Evolutionary conservation across 2,797 vertebrate genomes (phyloP).

Genomic region (Hipposideros larvatus): DNA sequence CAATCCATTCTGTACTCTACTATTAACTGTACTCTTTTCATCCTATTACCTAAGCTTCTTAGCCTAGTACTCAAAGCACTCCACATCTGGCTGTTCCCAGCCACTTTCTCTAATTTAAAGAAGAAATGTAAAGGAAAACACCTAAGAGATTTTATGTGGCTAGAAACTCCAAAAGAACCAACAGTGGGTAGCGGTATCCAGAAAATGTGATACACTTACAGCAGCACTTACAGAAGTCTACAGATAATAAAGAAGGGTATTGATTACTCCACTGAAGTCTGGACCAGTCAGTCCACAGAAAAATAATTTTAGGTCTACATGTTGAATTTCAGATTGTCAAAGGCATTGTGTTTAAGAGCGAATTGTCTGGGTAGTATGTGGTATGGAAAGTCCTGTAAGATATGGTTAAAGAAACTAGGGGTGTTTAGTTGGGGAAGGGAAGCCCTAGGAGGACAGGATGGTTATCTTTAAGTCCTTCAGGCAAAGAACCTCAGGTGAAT

Average conservation of each 20-base stretch:
- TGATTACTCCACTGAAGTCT: neutral
- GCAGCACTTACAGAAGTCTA: neutral
- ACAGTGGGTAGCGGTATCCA: neutral
- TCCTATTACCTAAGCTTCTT: slow-evolving; percentile 6
- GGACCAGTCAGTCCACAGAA: neutral
- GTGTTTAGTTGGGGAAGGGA: neutral
- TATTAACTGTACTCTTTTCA: slow-evolving; percentile 27
- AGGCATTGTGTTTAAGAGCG: slow-evolving; percentile 31
- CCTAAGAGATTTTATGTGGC: slow-evolving; percentile 7
- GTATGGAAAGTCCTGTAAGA: neutral
- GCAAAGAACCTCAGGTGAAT: neutral
- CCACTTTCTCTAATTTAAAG: slow-evolving; percentile 8
- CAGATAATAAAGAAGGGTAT: neutral
- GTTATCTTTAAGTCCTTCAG: neutral
- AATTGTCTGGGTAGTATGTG: neutral
- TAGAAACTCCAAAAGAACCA: slow-evolving; percentile 20
- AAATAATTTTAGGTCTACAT: slow-evolving; percentile 27
- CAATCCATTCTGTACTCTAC: neutral
- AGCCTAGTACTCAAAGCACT: slow-evolving; percentile 6
- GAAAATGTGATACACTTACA: neutral
- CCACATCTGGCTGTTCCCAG: slow-evolving; percentile 1
- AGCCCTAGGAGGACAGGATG: neutral
- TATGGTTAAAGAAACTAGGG: neutral
- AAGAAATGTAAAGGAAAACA: neutral
- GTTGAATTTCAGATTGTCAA: slow-evolving; percentile 52